Evolutionary conservation across 1,140 invertebrate genomes (phyloP).

Genomic region (Drosophila funebris): DNA sequence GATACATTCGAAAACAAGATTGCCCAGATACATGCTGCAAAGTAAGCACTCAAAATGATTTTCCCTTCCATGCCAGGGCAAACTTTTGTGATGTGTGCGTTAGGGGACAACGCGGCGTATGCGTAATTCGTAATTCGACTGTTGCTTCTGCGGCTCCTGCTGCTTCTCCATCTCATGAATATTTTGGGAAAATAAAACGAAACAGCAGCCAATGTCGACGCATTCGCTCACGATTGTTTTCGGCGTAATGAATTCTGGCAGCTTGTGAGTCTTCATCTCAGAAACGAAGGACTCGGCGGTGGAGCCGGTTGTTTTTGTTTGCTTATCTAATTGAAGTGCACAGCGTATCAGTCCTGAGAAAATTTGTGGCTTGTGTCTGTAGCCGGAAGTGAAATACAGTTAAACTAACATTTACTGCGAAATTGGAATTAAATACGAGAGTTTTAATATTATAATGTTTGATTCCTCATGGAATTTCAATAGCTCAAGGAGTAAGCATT

Average conservation of each 20-base stretch:
- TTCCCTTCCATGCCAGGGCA: background rate
- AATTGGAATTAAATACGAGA: conserved; percentile 1
- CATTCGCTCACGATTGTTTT: conserved; percentile 2
- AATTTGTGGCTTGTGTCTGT: conserved; percentile 29
- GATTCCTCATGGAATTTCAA: background rate
- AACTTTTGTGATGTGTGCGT: conserved; percentile 41
- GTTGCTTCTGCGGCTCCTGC: background rate
- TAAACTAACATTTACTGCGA: conserved; percentile 23
- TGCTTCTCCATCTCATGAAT: conserved; percentile 46
- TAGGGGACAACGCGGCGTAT: conserved; percentile 54
- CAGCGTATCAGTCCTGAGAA: background rate
- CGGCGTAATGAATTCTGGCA: conserved; percentile 56
- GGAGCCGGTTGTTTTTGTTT: conserved; percentile 46
- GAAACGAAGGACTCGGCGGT: background rate
- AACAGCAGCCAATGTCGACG: conserved; percentile 3
- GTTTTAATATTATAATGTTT: conserved; percentile 19
- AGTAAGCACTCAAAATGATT: conserved; percentile 21
- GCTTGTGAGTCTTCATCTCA: conserved; percentile 21
- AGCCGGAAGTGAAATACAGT: conserved; percentile 45
- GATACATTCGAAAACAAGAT: conserved; percentile 2
- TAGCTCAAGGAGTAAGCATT: too few species aligned
- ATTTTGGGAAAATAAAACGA: conserved; percentile 42
- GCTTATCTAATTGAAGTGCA: conserved; percentile 52
- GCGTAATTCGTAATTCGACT: conserved; percentile 51
- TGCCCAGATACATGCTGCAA: conserved; percentile 8